Conservation (phyloP, 2,113 vertebrate species). For the Zootoca vivipara region DNA sequence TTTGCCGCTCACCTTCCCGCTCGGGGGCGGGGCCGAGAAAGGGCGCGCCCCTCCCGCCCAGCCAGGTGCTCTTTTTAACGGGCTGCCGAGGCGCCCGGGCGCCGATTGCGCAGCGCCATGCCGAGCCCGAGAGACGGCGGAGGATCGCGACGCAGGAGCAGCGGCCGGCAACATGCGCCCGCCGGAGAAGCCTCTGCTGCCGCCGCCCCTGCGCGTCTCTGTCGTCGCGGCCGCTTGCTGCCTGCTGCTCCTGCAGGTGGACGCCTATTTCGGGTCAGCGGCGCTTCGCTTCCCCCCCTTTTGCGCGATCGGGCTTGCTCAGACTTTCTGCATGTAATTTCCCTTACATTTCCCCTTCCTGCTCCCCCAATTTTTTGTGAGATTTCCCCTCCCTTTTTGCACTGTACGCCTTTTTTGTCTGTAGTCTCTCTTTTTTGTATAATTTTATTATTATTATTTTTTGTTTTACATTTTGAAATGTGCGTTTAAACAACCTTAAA, state of each 20-base stretch:
- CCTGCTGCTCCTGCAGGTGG: constrained; percentile 72
- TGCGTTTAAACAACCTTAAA: too few relatives aligned
- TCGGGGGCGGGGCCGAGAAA: background rate
- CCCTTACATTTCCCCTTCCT: background rate
- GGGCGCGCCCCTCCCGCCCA: constrained; percentile 51
- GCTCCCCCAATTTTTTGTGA: background rate
- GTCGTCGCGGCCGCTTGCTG: constrained; percentile 68
- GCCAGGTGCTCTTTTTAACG: constrained; percentile 73
- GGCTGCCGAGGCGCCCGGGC: constrained; percentile 41
- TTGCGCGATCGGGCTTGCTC: too few relatives aligned
- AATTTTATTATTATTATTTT: background rate
- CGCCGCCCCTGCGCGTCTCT: constrained; percentile 80
- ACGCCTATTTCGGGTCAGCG: constrained; percentile 96
- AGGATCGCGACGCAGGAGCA: background rate
- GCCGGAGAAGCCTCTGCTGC: constrained; percentile 84
- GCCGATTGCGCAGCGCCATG: constrained; percentile 58
- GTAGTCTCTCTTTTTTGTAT: background rate
- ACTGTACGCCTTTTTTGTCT: background rate
- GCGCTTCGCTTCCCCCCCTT: constrained; percentile 22
- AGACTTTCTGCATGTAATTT: too few relatives aligned
- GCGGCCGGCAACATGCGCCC: constrained; percentile 53
- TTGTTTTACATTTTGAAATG: too few relatives aligned
- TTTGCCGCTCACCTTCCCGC: constrained; percentile 1
- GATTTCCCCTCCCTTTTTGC: background rate
- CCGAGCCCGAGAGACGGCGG: constrained; percentile 46